A percentile compares a stretch with the other conserved stretches of the same genome.
Evolutionary conservation across 1,140 invertebrate species (phyloP).

Genomic region (Zaprionus kolodkinae): DNA sequence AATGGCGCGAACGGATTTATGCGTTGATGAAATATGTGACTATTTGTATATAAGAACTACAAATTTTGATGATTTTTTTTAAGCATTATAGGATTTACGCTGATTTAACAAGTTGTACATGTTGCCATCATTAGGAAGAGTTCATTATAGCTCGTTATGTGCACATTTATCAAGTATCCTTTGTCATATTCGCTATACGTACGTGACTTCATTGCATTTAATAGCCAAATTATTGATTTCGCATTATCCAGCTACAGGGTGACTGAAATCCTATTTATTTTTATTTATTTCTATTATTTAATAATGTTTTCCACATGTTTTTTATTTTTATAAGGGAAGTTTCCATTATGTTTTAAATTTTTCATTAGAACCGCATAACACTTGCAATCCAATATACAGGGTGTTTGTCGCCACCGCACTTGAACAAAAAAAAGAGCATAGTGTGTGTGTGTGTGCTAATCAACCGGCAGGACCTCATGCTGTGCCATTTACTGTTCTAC

Average conservation of each 20-base stretch:
- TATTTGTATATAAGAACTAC: slow-evolving; percentile 37
- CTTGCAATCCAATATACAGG: not conserved
- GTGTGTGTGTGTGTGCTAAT: slow-evolving; percentile 9
- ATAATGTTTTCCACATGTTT: no score
- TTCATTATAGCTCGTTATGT: not conserved
- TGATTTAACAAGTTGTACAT: not conserved
- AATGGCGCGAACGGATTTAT: slow-evolving; percentile 69
- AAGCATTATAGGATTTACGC: not conserved
- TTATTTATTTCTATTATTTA: no score
- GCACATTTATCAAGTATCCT: not conserved
- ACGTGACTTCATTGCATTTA: slow-evolving; percentile 51
- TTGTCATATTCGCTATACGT: slow-evolving; percentile 10
- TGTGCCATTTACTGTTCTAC: slow-evolving; percentile 19
- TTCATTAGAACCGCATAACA: slow-evolving; percentile 1
- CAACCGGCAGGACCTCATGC: slow-evolving; percentile 37
- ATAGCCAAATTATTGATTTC: slow-evolving; percentile 65
- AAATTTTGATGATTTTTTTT: not conserved
- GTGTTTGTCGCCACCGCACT: slow-evolving; percentile 10
- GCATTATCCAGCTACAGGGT: slow-evolving; percentile 27
- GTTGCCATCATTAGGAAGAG: not conserved
- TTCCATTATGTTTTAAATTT: slow-evolving; percentile 10
- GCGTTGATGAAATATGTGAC: slow-evolving; percentile 53
- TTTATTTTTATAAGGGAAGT: no score
- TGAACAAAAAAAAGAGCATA: not conserved
- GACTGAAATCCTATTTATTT: not conserved